Conservation (phyloP, 2,888 invertebrate species). For the Temnothorax ravouxi region DNA sequence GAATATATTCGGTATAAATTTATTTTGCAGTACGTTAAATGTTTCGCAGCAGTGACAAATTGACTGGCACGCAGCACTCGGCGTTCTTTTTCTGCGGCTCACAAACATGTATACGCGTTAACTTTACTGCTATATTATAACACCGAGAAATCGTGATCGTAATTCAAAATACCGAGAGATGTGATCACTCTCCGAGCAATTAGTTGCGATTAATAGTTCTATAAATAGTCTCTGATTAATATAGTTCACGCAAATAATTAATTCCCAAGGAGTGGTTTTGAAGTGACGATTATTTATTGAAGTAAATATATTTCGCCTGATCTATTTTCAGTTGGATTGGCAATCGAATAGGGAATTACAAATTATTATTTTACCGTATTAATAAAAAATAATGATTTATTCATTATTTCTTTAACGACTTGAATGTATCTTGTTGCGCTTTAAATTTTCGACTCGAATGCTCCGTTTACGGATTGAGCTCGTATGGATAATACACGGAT, state of each 20-base stretch:
- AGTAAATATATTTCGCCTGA: not conserved
- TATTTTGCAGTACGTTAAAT: not conserved
- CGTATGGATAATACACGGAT: not conserved
- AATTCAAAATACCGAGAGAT: not conserved
- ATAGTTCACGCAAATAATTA: not conserved
- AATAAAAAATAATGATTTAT: not conserved
- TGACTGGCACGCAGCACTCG: not conserved
- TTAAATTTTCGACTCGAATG: not conserved
- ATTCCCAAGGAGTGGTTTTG: not conserved
- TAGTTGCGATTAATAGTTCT: not conserved
- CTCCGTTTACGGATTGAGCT: not conserved
- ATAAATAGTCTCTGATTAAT: not conserved
- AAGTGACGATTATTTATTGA: not conserved
- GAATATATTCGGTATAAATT: constrained; percentile 2
- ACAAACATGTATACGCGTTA: not conserved
- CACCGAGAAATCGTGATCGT: not conserved
- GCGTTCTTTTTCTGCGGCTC: not conserved
- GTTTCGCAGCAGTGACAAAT: not conserved
- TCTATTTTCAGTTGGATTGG: not conserved
- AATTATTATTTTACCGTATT: not conserved
- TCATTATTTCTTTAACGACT: not conserved
- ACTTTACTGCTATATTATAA: not conserved
- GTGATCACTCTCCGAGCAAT: not conserved
- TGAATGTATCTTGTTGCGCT: not conserved
- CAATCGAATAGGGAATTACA: not conserved